Conservation (phyloP, 1,140 invertebrate genomes). For the Grapholita molesta region DNA sequence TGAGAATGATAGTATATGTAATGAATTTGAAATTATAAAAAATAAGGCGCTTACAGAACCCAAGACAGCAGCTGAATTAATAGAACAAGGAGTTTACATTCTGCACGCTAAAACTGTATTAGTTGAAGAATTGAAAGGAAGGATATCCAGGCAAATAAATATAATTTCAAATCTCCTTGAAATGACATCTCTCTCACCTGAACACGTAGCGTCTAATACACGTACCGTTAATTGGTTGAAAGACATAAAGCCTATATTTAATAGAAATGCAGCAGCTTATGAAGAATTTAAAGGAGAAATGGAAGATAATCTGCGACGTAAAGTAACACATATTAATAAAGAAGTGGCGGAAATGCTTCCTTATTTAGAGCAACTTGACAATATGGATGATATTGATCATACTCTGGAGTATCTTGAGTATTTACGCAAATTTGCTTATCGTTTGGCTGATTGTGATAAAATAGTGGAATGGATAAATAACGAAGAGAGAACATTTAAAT, state of each 20-base stretch:
- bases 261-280: slow-evolving; percentile 84
- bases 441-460: slow-evolving; percentile 85
- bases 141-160: slow-evolving; percentile 81
- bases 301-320: slow-evolving; percentile 85
- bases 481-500: slow-evolving; percentile 92
- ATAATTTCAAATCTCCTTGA: slow-evolving; percentile 83
- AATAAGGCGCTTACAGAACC: slow-evolving; percentile 81
- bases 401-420: slow-evolving; percentile 83
- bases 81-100: slow-evolving; percentile 84
- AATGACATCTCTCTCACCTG: slow-evolving; percentile 81
- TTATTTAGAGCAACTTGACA: slow-evolving; percentile 82
- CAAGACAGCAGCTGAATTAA: slow-evolving; percentile 83
- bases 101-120: slow-evolving; percentile 80
- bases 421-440: slow-evolving; percentile 85
- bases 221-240: slow-evolving; percentile 85
- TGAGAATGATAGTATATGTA: slow-evolving; percentile 81
- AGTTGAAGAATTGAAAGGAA: slow-evolving; percentile 80
- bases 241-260: slow-evolving; percentile 85
- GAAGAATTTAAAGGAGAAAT: slow-evolving; percentile 89
- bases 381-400: slow-evolving; percentile 84
- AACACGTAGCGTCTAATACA: slow-evolving; percentile 84
- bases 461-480: slow-evolving; percentile 92
- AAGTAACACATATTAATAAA: slow-evolving; percentile 83
- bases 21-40: slow-evolving; percentile 81
- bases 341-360: slow-evolving; percentile 85